A percentile compares a stretch with the other conserved stretches of the same genome.
Conservation (phyloP, 2,113 vertebrate species). For the Notiomystis cincta region DNA sequence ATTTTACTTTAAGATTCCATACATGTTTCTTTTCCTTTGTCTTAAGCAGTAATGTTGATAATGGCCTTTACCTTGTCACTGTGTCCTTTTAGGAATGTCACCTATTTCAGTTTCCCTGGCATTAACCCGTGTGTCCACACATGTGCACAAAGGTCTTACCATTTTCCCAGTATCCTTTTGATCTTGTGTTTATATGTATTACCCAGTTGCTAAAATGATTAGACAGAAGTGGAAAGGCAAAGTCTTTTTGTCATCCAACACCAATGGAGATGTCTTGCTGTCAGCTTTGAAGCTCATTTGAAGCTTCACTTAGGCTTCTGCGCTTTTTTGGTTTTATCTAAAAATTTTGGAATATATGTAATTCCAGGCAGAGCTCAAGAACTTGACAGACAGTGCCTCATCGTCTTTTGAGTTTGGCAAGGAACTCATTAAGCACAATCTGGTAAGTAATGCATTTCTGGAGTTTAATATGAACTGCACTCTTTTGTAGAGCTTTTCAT, state of each 20-base stretch:
- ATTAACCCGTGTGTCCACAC: not conserved
- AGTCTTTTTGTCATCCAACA: not conserved
- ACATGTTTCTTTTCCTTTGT: not conserved
- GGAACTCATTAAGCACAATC: constrained; percentile 95
- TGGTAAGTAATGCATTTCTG: constrained; percentile 74
- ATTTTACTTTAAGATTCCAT: not conserved
- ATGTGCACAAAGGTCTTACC: not conserved
- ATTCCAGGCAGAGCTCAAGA: constrained; percentile 90
- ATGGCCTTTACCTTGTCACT: not conserved
- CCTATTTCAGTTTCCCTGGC: not conserved
- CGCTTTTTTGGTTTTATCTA: not conserved
- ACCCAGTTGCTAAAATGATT: not conserved
- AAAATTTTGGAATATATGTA: constrained; percentile 16
- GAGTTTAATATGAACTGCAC: not conserved
- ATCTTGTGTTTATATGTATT: not conserved
- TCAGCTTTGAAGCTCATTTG: not conserved
- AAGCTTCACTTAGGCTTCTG: not conserved
- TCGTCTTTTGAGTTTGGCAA: constrained; percentile 96
- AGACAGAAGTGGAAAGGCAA: not conserved
- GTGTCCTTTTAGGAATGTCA: not conserved
- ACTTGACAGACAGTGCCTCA: constrained; percentile 88
- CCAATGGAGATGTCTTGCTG: not conserved
- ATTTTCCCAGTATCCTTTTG: not conserved
- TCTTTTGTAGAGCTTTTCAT: not conserved
- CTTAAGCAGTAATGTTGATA: not conserved